Evolutionary conservation across 2,797 vertebrate species (phyloP).

Genomic region (Coluber constrictor): DNA sequence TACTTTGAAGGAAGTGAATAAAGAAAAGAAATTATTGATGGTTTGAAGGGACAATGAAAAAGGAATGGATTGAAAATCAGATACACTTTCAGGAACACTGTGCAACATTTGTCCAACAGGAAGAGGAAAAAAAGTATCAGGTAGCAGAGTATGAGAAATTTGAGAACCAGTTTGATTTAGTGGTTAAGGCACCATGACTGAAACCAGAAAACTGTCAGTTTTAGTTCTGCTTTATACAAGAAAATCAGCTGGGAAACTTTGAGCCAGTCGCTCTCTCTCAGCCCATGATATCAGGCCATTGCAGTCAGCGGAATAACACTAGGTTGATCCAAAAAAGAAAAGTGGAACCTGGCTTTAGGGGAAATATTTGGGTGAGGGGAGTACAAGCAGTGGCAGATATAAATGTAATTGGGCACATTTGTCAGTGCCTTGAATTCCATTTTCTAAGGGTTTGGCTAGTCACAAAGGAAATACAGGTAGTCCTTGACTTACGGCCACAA

Average conservation of each 20-base stretch:
- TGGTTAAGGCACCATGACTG: background rate
- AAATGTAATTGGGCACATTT: background rate
- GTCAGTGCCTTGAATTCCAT: background rate
- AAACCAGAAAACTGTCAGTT: background rate
- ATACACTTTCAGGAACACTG: background rate
- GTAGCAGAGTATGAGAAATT: background rate
- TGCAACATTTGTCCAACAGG: background rate
- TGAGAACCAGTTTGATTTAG: background rate
- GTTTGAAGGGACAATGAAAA: background rate
- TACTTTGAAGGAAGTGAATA: background rate
- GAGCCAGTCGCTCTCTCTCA: background rate
- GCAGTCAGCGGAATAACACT: background rate
- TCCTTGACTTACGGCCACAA: background rate
- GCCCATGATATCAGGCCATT: background rate
- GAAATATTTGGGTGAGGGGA: background rate
- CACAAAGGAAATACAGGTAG: background rate
- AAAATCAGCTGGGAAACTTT: background rate
- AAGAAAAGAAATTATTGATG: background rate
- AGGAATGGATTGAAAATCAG: background rate
- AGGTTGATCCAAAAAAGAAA: background rate
- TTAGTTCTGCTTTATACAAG: background rate
- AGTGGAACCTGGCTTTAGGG: background rate
- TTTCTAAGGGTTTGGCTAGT: background rate
- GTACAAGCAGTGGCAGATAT: background rate
- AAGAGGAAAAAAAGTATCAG: background rate